Percentiles rank a stretch among this genome's conserved stretches.
phyloP scores from a whole-genome alignment of 1,140 invertebrate genomes.

The Drosophila ambigua region DNA sequence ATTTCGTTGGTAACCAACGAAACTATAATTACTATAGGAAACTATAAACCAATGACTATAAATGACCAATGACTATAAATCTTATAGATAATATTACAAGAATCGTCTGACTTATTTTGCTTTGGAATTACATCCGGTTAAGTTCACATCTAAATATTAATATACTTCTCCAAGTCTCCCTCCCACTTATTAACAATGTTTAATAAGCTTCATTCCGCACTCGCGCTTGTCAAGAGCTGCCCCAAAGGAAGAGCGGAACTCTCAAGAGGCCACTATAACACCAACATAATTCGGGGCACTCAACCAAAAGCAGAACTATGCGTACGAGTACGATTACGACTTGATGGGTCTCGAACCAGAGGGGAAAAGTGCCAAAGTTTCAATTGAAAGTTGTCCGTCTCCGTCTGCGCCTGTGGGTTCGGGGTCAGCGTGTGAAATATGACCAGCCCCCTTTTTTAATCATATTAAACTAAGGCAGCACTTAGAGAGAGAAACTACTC shows the following conservation, averaged over 20 bases:
- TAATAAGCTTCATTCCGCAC: slow-evolving; percentile 32
- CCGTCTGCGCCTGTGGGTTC: slow-evolving; percentile 43
- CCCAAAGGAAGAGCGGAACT: background rate
- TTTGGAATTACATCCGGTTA: too few species aligned
- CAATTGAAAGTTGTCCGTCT: slow-evolving; percentile 22
- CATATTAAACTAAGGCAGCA: slow-evolving; percentile 61
- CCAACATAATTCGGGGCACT: slow-evolving; percentile 27
- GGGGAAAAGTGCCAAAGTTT: slow-evolving; percentile 25
- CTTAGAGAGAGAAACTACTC: slow-evolving; percentile 39
- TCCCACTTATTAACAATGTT: slow-evolving; percentile 8
- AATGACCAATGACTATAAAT: too few species aligned
- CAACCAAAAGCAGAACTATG: slow-evolving; percentile 8
- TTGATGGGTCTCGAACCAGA: background rate
- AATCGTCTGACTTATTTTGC: too few species aligned
- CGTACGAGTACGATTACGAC: background rate
- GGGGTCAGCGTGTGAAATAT: slow-evolving; percentile 53
- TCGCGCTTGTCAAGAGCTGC: slow-evolving; percentile 23
- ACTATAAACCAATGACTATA: too few species aligned
- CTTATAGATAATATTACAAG: too few species aligned
- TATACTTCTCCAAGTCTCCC: background rate
- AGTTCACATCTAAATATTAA: too few species aligned
- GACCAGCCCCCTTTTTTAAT: slow-evolving; percentile 39
- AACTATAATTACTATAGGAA: too few species aligned
- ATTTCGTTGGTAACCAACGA: too few species aligned
- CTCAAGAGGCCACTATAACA: slow-evolving; percentile 56